Evolutionary conservation across 2,888 invertebrate genomes (phyloP).

Genomic region (Heliconius erato): DNA sequence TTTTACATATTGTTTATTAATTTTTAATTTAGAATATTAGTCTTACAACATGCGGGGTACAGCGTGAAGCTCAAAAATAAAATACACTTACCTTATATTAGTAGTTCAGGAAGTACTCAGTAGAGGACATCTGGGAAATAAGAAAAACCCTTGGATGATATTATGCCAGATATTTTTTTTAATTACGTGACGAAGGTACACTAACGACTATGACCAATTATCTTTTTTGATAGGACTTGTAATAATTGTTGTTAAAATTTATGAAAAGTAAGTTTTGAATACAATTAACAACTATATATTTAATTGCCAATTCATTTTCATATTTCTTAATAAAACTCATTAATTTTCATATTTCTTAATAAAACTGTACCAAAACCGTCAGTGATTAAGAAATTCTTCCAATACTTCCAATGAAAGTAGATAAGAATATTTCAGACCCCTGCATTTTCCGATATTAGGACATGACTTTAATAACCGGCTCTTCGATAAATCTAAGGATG

Average conservation of each 20-base stretch:
- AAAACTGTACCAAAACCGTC: neutral
- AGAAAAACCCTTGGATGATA: neutral
- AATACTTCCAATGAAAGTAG: neutral
- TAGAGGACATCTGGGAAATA: conserved; percentile 4
- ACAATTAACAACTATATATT: neutral
- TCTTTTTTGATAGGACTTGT: too few relatives aligned
- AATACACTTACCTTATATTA: conserved; percentile 16
- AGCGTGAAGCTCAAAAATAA: too few relatives aligned
- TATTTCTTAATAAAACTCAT: neutral
- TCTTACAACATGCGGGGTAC: too few relatives aligned
- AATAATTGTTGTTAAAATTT: too few relatives aligned
- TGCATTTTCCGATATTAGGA: conserved; percentile 2
- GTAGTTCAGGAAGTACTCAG: neutral
- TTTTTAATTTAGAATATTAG: too few relatives aligned
- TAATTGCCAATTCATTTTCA: neutral
- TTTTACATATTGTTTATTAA: too few relatives aligned
- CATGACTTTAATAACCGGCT: neutral
- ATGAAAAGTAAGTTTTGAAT: too few relatives aligned
- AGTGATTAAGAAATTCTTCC: neutral
- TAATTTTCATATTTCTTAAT: neutral
- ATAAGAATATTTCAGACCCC: neutral
- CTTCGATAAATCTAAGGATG: neutral
- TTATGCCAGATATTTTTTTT: neutral
- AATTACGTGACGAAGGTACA: neutral
- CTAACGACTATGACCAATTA: too few relatives aligned